Evolutionary conservation across 2,113 vertebrate species (phyloP).

Genomic region (Gobiocypris rarus): DNA sequence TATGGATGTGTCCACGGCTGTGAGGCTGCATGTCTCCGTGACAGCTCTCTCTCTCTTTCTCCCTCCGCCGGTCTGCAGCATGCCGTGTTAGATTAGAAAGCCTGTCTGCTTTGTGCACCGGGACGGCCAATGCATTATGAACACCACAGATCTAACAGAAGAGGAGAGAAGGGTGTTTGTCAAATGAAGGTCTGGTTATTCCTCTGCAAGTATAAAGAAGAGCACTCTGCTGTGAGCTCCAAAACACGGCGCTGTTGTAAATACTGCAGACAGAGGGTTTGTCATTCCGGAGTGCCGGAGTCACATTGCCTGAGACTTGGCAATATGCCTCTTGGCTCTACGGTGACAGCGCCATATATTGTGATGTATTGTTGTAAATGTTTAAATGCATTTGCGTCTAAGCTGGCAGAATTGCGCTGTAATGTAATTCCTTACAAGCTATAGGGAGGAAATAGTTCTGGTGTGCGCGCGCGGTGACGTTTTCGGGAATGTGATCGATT

Average conservation of each 20-base stretch:
- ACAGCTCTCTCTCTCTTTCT: constrained; percentile 14
- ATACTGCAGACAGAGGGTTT: constrained; percentile 75
- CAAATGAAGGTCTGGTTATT: constrained; percentile 67
- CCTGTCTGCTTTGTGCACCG: constrained; percentile 38
- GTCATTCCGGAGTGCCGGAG: constrained; percentile 68
- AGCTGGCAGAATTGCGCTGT: constrained; percentile 62
- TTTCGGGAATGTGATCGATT: constrained; percentile 50
- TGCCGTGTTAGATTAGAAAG: constrained; percentile 9
- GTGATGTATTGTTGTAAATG: constrained; percentile 73
- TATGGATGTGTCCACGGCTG: constrained; percentile 32
- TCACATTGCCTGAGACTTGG: constrained; percentile 66
- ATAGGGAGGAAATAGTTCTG: constrained; percentile 52
- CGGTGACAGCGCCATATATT: constrained; percentile 71
- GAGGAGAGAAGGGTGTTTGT: constrained; percentile 37
- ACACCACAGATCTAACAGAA: constrained; percentile 11
- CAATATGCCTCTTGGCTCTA: constrained; percentile 62
- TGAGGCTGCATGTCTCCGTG: not conserved
- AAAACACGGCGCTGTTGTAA: constrained; percentile 63
- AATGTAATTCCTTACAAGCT: constrained; percentile 65
- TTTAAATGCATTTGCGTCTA: constrained; percentile 72
- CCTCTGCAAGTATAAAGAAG: constrained; percentile 71
- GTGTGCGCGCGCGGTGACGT: not conserved
- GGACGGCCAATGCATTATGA: constrained; percentile 49
- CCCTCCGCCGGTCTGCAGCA: not conserved
- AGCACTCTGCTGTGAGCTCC: constrained; percentile 68